Conservation (phyloP, 2,113 vertebrate species). For the Microcebus jonahi region DNA sequence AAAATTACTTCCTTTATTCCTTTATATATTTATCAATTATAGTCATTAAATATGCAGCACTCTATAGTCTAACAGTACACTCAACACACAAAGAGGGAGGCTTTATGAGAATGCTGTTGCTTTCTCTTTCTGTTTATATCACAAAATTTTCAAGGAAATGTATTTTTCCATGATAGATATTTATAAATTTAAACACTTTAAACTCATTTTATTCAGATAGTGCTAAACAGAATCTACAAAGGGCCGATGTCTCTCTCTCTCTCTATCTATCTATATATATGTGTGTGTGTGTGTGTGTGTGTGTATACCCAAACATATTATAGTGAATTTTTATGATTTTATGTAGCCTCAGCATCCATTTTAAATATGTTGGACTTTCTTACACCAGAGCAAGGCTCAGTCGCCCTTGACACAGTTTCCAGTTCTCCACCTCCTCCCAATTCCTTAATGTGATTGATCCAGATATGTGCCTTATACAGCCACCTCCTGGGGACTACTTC, state of each 20-base stretch:
- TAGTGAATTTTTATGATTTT: not conserved
- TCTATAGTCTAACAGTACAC: not conserved
- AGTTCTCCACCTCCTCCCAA: not conserved
- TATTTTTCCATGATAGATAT: not conserved
- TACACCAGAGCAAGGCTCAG: not conserved
- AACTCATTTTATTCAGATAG: not conserved
- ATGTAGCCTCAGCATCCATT: not conserved
- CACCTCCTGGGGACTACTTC: not conserved
- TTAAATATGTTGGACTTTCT: not conserved
- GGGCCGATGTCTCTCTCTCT: not conserved
- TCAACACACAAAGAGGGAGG: not conserved
- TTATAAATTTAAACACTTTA: not conserved
- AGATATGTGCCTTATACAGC: not conserved
- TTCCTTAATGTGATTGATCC: not conserved
- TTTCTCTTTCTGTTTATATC: conserved; percentile 13
- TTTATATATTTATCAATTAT: not conserved
- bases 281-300: no score
- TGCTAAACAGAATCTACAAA: not conserved
- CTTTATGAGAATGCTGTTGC: not conserved
- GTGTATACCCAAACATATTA: not conserved
- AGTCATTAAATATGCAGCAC: not conserved
- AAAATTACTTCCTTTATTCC: not conserved
- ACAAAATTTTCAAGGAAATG: not conserved
- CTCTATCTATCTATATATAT: not conserved
- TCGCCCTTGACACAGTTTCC: not conserved